Evolutionary conservation across 1,140 invertebrate genomes (phyloP), one percentile per base, ranked within the genome.

Genomic region (Glomeris maerens): DNA sequence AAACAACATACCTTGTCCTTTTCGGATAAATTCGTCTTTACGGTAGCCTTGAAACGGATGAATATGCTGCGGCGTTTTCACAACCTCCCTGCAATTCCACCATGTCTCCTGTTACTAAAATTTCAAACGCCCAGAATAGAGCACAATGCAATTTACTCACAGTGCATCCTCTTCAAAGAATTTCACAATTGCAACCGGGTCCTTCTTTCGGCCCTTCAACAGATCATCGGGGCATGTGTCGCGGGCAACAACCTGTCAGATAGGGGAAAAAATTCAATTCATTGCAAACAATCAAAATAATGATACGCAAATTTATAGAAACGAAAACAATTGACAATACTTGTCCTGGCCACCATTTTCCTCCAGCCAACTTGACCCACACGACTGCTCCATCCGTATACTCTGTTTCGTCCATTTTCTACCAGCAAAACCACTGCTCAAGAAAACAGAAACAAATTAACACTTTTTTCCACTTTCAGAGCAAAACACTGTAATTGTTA

Each of bases 311-410:
- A n/a, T n/a, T n/a, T n/a, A n/a, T n/a, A n/a, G n/a, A n/a, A 42
- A 42, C 41, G 5, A 20, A 7, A 20, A 42, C 23, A 42, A 42
- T 7, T 42, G 7, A 7, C 17, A 17, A 29, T 50, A 50, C 49
- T 28, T 50, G 40, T 25, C 49, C 49, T 3, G 49, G 49, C 49
- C 49, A 50, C 49, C 49, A 50, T 20, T 31, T 44, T 20, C 49
- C 49, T 2, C 49, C 49, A 31, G 46, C 23, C 5, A 50, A 29
- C 26, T 50, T 50, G 5, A 50, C 49, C 49, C 49, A 50, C 3
- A 50, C 49, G 25, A 50, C 36, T 7, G 49, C 44, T n/a, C 49
- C 49, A 4, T 20, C 40, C 27, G 49, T 7, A 25, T 50, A 47
- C 5, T 4, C 4, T 7, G 7, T 44, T 21, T 50, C 29, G 10